Conservation (phyloP, 2,797 vertebrate species). For the Champsocephalus esox region DNA sequence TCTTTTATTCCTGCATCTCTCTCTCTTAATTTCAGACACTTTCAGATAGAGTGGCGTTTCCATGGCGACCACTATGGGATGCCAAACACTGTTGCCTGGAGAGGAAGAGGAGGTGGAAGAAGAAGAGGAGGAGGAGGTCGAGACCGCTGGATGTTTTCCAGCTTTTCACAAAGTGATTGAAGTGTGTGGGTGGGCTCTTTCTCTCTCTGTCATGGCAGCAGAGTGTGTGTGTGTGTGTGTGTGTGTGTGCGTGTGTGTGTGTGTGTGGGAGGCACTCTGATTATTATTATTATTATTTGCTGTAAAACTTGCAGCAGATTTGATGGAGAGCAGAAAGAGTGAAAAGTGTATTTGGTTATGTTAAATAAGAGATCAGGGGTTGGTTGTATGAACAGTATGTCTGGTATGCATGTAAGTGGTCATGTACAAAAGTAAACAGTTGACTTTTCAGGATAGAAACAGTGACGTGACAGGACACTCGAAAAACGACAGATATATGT, state of each 20-base stretch:
- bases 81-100: constrained; percentile 62
- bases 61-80: constrained; percentile 68
- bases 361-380: no score
- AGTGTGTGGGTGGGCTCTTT: constrained; percentile 55
- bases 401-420: no score
- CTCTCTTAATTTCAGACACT: constrained; percentile 32
- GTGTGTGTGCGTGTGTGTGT: background rate
- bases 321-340: constrained; percentile 18
- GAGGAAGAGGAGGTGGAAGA: constrained; percentile 48
- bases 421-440: no score
- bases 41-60: constrained; percentile 57
- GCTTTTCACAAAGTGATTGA: constrained; percentile 35
- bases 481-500: no score
- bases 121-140: constrained; percentile 44
- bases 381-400: no score
- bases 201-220: background rate
- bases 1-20: constrained; percentile 21
- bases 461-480: no score
- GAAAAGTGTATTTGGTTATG: background rate
- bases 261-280: no score
- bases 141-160: constrained; percentile 35
- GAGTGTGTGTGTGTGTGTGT: background rate
- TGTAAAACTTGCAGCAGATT: constrained; percentile 33
- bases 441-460: no score
- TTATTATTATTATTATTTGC: constrained; percentile 16